phyloP scores from a whole-genome alignment of 2,888 invertebrate genomes.

The Dynastes hyllus region DNA sequence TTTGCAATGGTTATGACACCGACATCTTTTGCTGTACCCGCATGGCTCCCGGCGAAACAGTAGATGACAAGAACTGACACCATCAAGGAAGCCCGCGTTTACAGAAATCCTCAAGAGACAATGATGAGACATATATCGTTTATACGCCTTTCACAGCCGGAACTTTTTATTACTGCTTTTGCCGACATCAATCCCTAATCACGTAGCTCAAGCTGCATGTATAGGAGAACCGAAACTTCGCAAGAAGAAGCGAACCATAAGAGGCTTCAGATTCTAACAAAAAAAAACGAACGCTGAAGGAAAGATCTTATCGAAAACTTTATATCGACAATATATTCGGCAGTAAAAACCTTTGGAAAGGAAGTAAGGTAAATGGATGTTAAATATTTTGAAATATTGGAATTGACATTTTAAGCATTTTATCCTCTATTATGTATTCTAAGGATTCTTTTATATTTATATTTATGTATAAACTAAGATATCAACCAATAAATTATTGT shows the following conservation, averaged over 20 bases:
- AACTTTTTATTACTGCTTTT: constrained; percentile 53
- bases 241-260: background rate
- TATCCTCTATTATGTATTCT: no score
- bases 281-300: constrained; percentile 13
- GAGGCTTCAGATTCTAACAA: constrained; percentile 5
- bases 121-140: constrained; percentile 49
- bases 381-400: no score
- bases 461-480: no score
- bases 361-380: no score
- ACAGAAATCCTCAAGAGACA: constrained; percentile 48
- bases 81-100: constrained; percentile 51
- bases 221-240: background rate
- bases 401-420: no score
- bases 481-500: no score
- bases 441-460: no score
- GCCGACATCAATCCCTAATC: constrained; percentile 48
- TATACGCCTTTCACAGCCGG: constrained; percentile 43
- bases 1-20: constrained; percentile 55
- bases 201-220: constrained; percentile 7
- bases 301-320: constrained; percentile 7
- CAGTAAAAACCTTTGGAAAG: no score
- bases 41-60: constrained; percentile 55
- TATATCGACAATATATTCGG: no score
- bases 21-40: constrained; percentile 59
- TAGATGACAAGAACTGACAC: constrained; percentile 58